Percentiles rank a stretch among this genome's conserved stretches.
phyloP scores from a whole-genome alignment of 1,140 invertebrate species.

The Plutomurus gul region DNA sequence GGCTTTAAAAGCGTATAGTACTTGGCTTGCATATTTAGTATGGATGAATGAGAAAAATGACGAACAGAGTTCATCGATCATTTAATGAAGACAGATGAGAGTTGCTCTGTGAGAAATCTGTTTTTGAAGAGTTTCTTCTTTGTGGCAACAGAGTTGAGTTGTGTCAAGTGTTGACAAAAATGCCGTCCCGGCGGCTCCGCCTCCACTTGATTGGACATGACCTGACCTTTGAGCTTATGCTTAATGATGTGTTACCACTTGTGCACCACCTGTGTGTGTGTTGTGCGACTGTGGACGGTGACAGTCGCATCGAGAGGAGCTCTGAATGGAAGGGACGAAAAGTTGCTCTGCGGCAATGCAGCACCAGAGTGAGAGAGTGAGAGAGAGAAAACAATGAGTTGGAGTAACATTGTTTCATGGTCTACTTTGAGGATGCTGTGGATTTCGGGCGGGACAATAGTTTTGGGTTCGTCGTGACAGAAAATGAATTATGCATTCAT shows the following conservation, averaged over 20 bases:
- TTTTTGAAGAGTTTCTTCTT: not conserved
- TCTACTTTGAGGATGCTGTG: not conserved
- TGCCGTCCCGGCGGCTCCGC: no score
- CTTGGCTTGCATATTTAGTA: no score
- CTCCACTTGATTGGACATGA: no score
- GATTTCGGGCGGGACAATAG: conserved; percentile 5
- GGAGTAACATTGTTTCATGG: not conserved
- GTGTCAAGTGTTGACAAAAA: not conserved
- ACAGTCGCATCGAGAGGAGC: not conserved
- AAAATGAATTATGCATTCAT: conserved; percentile 23
- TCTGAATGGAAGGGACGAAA: not conserved
- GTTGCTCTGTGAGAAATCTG: not conserved
- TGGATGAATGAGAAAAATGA: not conserved
- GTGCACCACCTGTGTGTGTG: no score
- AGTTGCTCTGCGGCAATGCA: not conserved
- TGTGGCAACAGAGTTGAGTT: not conserved
- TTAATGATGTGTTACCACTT: no score
- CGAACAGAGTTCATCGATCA: conserved; percentile 1
- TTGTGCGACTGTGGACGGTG: not conserved
- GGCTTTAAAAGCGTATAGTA: no score
- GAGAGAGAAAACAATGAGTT: conserved; percentile 2
- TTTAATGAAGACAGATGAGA: not conserved
- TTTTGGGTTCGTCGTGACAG: conserved; percentile 22
- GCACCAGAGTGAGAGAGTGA: no score
- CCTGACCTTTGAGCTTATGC: no score